Evolutionary conservation across 2,113 vertebrate species (phyloP), one percentile per base, ranked within the genome.

Genomic region (Hypomesus transpacificus): DNA sequence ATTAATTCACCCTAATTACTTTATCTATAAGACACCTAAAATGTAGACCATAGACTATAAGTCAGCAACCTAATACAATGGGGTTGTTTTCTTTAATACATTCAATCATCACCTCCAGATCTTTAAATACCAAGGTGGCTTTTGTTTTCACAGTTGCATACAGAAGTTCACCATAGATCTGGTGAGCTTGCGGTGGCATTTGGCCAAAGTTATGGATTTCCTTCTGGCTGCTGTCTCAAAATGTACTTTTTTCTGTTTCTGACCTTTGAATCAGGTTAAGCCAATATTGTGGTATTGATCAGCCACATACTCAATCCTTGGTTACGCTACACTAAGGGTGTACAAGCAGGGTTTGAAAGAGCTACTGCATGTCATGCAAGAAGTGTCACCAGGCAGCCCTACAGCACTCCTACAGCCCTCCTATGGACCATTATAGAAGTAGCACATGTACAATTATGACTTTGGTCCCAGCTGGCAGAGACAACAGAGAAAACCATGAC

Each of bases 271-370:
- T 57, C n/a, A 6, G 26, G 65, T 9, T 56, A 7, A 52, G 52
- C 20, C 28, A 53, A 18, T 63, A 9, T 52, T 1, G 31, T 28
- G 66, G 2, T 31, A 70, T 63, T 68, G 52, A 52, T 70, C 67
- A 53, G 16, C 39, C 39, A 46, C 39, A 46, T 46, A 46, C 39
- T 46, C 39, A 8, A 46, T 46, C 2, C 39, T 46, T 46, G 39
- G 39, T 46, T 8, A 46, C 8, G 6, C 7, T 46, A 46, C 39
- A 46, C 39, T 2, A 46, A 46, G 2, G n/a, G n/a, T n/a, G n/a
- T 46, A 46, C 9, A 4, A 34, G 31, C 31, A 34, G 31, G 31
- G 31, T 34, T 34, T 34, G 31, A 4, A 34, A 34, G 39, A 46
- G 39, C 9, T 4, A 46, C 9, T 8, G 39, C 39, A 46, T 46